Conservation (phyloP, 2,113 vertebrate genomes). For the Thermophis baileyi region DNA sequence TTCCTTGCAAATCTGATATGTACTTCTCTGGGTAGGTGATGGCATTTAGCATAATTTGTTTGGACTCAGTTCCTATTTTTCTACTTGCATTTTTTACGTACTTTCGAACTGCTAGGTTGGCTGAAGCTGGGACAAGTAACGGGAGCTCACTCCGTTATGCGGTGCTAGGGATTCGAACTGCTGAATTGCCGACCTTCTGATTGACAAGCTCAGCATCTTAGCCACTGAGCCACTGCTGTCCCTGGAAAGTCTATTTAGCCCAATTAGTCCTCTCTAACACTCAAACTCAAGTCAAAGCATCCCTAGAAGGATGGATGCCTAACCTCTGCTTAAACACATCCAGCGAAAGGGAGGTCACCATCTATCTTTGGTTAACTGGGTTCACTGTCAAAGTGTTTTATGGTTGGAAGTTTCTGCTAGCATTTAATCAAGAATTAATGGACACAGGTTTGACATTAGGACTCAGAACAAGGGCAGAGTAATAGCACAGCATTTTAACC, state of each 20-base stretch:
- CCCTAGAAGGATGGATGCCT: neutral
- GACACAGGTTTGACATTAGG: neutral
- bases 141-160: too few species aligned
- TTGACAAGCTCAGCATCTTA: too few species aligned
- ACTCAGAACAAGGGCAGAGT: neutral
- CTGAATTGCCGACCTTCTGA: too few species aligned
- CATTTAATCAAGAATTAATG: neutral
- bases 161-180: too few species aligned
- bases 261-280: neutral
- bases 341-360: neutral
- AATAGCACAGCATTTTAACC: neutral
- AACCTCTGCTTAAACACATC: neutral
- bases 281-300: neutral
- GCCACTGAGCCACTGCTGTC: too few species aligned
- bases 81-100: too few species aligned
- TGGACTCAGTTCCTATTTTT: too few species aligned
- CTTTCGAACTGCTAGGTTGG: too few species aligned
- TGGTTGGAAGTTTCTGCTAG: neutral
- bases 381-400: neutral
- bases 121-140: too few species aligned
- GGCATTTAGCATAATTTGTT: too few species aligned
- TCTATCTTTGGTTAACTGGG: neutral
- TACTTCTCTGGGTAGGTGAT: too few species aligned
- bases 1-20: too few species aligned
- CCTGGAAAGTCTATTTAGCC: neutral